Evolutionary conservation across 2,888 invertebrate species (phyloP).

Genomic region (Cheilosia grossa): DNA sequence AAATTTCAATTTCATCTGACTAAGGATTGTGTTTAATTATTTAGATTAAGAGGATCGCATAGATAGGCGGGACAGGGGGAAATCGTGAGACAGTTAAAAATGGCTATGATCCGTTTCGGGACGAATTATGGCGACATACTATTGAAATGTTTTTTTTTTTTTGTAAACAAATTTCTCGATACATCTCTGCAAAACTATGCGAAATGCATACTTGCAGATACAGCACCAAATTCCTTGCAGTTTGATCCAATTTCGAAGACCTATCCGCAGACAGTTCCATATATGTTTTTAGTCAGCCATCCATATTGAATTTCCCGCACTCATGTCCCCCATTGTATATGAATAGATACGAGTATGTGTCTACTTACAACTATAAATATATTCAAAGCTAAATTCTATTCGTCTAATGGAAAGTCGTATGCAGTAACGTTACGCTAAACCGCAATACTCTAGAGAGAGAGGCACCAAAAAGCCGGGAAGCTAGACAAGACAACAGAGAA

Average conservation of each 20-base stretch:
- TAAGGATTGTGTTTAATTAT: no score
- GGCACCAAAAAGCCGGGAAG: conserved; percentile 41
- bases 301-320: conserved; percentile 28
- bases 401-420: conserved; percentile 5
- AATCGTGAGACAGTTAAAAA: no score
- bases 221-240: not conserved
- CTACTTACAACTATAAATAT: not conserved
- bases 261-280: not conserved
- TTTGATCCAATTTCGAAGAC: conserved; percentile 1
- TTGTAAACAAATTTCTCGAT: no score
- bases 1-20: no score
- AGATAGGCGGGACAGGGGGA: no score
- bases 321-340: conserved; percentile 3
- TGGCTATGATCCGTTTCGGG: no score
- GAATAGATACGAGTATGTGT: not conserved
- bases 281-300: not conserved
- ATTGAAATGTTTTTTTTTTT: no score
- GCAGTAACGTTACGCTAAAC: conserved; percentile 65
- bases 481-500: conserved; percentile 26
- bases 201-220: no score
- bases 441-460: conserved; percentile 22
- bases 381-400: conserved; percentile 3
- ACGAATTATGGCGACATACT: no score
- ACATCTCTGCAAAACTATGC: no score
- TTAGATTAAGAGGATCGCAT: no score